Evolutionary conservation across 2,888 invertebrate genomes (phyloP).

Genomic region (Petrophora chlorosata): DNA sequence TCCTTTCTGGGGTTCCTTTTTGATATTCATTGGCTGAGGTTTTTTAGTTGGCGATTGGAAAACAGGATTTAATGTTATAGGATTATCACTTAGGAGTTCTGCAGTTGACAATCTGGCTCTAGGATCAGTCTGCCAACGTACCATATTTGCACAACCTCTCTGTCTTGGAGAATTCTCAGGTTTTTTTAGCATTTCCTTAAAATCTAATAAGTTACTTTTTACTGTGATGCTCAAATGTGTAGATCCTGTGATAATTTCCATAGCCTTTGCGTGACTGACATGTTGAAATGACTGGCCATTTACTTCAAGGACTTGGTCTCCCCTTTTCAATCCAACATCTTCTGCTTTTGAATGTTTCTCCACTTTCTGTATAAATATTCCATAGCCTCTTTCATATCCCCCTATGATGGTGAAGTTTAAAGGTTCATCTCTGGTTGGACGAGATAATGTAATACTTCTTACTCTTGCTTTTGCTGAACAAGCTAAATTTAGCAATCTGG

Average conservation of each 20-base stretch:
- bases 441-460: slow-evolving; percentile 94
- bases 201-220: slow-evolving; percentile 97
- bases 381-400: slow-evolving; percentile 95
- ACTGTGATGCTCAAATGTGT: slow-evolving; percentile 98
- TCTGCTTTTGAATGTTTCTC: slow-evolving; percentile 97
- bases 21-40: slow-evolving; percentile 82
- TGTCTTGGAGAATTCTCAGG: slow-evolving; percentile 93
- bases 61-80: slow-evolving; percentile 71
- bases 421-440: slow-evolving; percentile 96
- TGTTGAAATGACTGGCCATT: slow-evolving; percentile 98
- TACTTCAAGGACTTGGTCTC: slow-evolving; percentile 98
- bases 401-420: slow-evolving; percentile 97
- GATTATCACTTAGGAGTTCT: slow-evolving; percentile 84
- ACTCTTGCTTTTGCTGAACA: slow-evolving; percentile 98
- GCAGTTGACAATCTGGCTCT: slow-evolving; percentile 91
- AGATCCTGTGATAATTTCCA: slow-evolving; percentile 96
- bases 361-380: slow-evolving; percentile 97
- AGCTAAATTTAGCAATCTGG: slow-evolving; percentile 95
- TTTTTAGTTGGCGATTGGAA: slow-evolving; percentile 83
- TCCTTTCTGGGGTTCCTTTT: slow-evolving; percentile 88
- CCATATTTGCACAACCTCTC: slow-evolving; percentile 86
- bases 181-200: slow-evolving; percentile 86
- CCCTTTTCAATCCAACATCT: slow-evolving; percentile 97
- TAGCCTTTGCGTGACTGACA: slow-evolving; percentile 94
- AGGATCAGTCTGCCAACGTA: slow-evolving; percentile 87